Base-by-base conservation (phyloP, 2,888 invertebrate genomes). In the Tridacna gigas region DNA sequence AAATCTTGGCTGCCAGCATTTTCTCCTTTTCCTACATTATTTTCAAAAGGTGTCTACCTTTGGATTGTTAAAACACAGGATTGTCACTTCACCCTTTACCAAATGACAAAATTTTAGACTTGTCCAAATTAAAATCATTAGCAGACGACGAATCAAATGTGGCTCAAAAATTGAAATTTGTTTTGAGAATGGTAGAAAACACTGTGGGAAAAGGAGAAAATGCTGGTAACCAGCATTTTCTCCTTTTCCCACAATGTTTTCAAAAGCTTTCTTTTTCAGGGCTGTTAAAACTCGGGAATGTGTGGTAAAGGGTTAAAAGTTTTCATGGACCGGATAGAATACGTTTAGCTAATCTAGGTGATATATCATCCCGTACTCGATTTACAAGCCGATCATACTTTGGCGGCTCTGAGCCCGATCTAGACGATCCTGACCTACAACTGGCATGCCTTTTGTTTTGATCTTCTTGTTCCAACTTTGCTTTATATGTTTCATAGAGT, bases 311-410 rank as follows among this genome's bases (percentile, higher is more conserved):
- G 3, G 56, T 9, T 56, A 56, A 5, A 20, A 20, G 56, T 12
- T 13, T 47, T 25, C 47, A 69, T 12, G 69, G 69, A 48, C 69
- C 61, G n/a, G 61, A 18, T 18, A 60, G 26, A 47, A 65, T 63
- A 65, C 65, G 63, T 81, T 73, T 77, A 48, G 51, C 63, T 45
- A 66, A 47, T 73, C 25, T 63, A 0, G 80, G 80, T 37, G 89
- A 84, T 13, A 89, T 78, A 47, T 80, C 69, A 12, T 85, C 87
- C 18, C 83, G 84, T 71, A 88, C 76, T 60, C 89, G 75, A 26
- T 84, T 84, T 7, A 88, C 84, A n/a, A 89, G 76, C 28, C 89
- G 37, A 18, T 86, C 82, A 77, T 85, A 86, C 65, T 82, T 87
- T 37, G 69, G 47, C 2, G 9, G 2, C 1, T 47, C 48, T 1